Evolutionary conservation across 2,888 invertebrate species (phyloP).

Genomic region (Mimas tiliae): DNA sequence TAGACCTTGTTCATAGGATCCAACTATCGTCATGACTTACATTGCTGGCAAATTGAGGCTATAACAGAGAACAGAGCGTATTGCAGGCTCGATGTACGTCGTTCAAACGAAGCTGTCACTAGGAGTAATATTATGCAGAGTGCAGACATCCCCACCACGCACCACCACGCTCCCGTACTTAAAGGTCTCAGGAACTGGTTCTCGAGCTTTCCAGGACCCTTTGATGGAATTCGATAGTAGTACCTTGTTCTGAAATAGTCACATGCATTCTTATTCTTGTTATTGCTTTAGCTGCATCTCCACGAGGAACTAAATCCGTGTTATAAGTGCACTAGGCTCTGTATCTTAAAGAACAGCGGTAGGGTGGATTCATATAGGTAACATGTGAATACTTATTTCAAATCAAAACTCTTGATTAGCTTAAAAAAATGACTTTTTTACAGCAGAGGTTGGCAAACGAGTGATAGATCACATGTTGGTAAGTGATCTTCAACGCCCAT

Average conservation of each 20-base stretch:
- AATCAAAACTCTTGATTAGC: too few relatives aligned
- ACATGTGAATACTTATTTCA: too few relatives aligned
- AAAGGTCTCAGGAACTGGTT: conserved; percentile 79
- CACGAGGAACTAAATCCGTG: too few relatives aligned
- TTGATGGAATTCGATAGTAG: conserved; percentile 66
- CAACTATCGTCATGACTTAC: conserved; percentile 47
- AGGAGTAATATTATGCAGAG: conserved; percentile 63
- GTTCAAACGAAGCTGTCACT: conserved; percentile 60
- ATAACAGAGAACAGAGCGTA: conserved; percentile 70
- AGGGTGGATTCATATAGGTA: too few relatives aligned
- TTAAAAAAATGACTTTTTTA: too few relatives aligned
- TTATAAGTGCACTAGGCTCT: too few relatives aligned
- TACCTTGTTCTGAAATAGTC: conserved; percentile 62
- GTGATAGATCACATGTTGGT: too few relatives aligned
- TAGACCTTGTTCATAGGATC: neutral
- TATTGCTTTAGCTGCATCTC: too few relatives aligned
- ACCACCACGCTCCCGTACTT: conserved; percentile 65
- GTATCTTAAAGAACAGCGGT: too few relatives aligned
- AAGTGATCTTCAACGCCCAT: too few relatives aligned
- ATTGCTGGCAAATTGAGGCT: conserved; percentile 73
- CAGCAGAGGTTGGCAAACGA: too few relatives aligned
- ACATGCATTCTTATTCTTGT: neutral
- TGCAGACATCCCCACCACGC: conserved; percentile 51
- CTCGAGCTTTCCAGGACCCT: conserved; percentile 67
- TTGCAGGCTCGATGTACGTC: conserved; percentile 52